Evolutionary conservation across 2,888 invertebrate genomes (phyloP).

Genomic region (Hermaeophaga mercurialis): DNA sequence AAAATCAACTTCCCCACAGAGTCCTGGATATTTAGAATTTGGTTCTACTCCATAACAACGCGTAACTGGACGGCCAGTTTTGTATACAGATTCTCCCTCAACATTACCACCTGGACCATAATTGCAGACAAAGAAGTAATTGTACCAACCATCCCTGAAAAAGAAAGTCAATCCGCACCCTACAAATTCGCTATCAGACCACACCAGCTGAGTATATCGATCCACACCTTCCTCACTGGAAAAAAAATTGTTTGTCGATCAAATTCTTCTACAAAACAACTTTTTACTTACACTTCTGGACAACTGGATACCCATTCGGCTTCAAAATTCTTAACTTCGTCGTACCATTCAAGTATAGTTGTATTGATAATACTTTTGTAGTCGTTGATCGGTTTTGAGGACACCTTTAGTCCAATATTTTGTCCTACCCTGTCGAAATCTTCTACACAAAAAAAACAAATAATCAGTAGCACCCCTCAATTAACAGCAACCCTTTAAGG

Average conservation of each 20-base stretch:
- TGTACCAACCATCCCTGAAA: background rate
- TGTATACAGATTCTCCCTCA: background rate
- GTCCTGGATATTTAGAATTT: background rate
- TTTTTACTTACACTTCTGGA: too few relatives aligned
- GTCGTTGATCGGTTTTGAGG: too few relatives aligned
- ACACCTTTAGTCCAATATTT: too few relatives aligned
- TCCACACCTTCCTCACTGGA: constrained; percentile 46
- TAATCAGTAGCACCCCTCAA: too few relatives aligned
- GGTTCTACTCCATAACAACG: background rate
- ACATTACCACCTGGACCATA: constrained; percentile 9
- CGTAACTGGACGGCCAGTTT: background rate
- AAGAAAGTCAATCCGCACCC: constrained; percentile 1
- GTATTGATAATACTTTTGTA: constrained; percentile 10
- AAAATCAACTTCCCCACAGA: too few relatives aligned
- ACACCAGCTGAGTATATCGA: constrained; percentile 54
- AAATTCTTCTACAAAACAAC: too few relatives aligned
- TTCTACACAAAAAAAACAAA: too few relatives aligned
- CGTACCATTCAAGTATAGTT: constrained; percentile 49
- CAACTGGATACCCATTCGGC: too few relatives aligned
- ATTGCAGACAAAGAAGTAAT: constrained; percentile 3
- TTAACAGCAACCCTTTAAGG: too few relatives aligned
- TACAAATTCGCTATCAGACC: constrained; percentile 45
- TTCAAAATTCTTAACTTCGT: constrained; percentile 50
- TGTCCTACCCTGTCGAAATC: too few relatives aligned
- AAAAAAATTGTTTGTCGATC: background rate